Evolutionary conservation across 2,797 vertebrate species (phyloP), one percentile per base, ranked within the genome.

Genomic region (Helostoma temminkii): DNA sequence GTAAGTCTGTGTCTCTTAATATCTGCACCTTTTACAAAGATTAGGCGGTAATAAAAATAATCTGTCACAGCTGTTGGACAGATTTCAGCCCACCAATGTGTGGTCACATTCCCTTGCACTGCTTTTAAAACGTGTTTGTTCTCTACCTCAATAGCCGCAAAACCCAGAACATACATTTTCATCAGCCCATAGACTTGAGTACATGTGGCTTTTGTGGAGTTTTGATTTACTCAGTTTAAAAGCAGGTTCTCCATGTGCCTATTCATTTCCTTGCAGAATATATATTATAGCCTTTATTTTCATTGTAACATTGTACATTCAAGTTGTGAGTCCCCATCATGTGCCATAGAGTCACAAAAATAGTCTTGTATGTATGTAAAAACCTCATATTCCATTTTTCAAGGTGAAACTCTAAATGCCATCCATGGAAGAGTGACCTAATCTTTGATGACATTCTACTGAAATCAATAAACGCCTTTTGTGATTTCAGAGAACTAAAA

Each of bases 401-500:
- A 49, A 55, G 43, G 49, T 74, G 34, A 54, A 32, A 4, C 39
- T 46, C 50, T 3, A 34, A 41, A 71, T 34, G 26, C 19, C 14
- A 24, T 36, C 62, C 15, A 49, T 43, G 39, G 30, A 56, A 21
- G 45, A 26, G 45, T 16, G 52, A 62, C 26, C 49, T 45, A 19
- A 37, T 59, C 26, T 28, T 42, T 34, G 14, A 53, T 49, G 28
- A 22, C 21, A 45, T 18, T 19, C 12, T 16, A 10, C 18, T 36
- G 36, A 68, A 67, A 72, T 42, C 42, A 47, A 24, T 66, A 21
- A 39, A 65, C 65, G 32, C 36, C 3, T 45, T 46, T 36, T 12
- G n/a, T 65, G 15, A 66, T 50, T 22, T 4, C 7, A 64, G 26
- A 11, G 36, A 66, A 8, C 46, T 41, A 12, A 21, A 50, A 69